phyloP scores from a whole-genome alignment of 2,113 vertebrate genomes.

The Sinocyclocheilus rhinocerous region DNA sequence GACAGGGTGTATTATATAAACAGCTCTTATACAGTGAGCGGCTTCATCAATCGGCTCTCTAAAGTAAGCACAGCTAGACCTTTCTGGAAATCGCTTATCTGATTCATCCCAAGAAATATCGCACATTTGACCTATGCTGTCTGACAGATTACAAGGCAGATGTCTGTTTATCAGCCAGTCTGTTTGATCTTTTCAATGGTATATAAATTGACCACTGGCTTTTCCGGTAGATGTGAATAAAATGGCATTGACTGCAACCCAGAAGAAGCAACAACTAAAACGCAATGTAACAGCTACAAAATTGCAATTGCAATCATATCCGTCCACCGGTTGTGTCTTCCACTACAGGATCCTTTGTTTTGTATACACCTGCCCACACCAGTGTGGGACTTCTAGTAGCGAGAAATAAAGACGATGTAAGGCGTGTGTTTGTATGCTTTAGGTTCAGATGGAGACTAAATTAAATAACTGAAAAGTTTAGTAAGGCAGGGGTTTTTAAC shows the following conservation, averaged over 20 bases:
- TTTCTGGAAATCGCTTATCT: constrained; percentile 19
- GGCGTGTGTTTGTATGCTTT: background rate
- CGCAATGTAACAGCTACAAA: background rate
- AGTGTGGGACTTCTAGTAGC: background rate
- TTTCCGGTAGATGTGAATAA: background rate
- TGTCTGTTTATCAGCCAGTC: background rate
- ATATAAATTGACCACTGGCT: background rate
- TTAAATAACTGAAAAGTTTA: background rate
- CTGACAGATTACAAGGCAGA: constrained; percentile 2
- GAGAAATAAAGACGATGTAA: background rate
- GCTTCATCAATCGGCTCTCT: background rate
- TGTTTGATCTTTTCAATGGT: background rate
- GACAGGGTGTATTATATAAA: constrained; percentile 56
- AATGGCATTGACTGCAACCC: background rate
- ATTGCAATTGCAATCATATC: background rate
- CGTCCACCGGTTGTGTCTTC: background rate
- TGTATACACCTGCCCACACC: constrained; percentile 5
- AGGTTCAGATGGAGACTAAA: background rate
- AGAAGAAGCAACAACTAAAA: background rate
- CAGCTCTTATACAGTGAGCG: constrained; percentile 20
- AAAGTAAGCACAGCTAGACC: constrained; percentile 10
- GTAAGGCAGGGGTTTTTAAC: background rate
- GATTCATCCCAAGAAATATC: background rate
- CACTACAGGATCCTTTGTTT: background rate
- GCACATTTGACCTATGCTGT: background rate